Evolutionary conservation across 2,113 vertebrate genomes (phyloP).

Genomic region (Protobothrops mucrosquamatus): DNA sequence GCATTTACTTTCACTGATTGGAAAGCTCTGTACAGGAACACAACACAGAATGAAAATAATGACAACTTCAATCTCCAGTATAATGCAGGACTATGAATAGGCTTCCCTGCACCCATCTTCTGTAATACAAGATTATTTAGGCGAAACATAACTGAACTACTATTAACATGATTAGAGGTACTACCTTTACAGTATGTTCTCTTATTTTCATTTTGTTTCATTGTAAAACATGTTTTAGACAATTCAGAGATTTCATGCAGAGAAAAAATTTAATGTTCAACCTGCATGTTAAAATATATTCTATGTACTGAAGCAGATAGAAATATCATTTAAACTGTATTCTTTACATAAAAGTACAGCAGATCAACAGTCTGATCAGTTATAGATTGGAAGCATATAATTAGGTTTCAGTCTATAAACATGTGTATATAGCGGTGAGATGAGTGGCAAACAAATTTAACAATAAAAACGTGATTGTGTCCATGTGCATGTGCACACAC

Average conservation of each 20-base stretch:
- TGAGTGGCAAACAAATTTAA: background rate
- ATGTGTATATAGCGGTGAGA: background rate
- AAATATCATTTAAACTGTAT: slow-evolving; percentile 72
- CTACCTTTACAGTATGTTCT: slow-evolving; percentile 65
- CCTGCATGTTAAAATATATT: slow-evolving; percentile 64
- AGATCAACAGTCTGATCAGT: slow-evolving; percentile 22
- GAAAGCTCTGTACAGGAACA: slow-evolving; percentile 26
- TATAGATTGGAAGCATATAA: background rate
- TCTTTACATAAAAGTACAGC: slow-evolving; percentile 66
- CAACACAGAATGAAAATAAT: slow-evolving; percentile 24
- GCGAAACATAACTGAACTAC: slow-evolving; percentile 55
- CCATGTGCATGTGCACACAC: background rate
- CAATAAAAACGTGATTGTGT: background rate
- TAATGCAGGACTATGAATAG: slow-evolving; percentile 19
- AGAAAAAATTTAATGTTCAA: slow-evolving; percentile 66
- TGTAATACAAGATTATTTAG: slow-evolving; percentile 35
- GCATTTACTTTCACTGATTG: slow-evolving; percentile 35
- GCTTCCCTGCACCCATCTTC: slow-evolving; percentile 31
- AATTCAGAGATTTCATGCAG: slow-evolving; percentile 70
- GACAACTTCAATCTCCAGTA: slow-evolving; percentile 21
- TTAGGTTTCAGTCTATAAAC: background rate
- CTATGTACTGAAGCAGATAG: slow-evolving; percentile 70
- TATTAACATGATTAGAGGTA: slow-evolving; percentile 67
- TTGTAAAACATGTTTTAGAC: slow-evolving; percentile 70
- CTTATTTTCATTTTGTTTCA: slow-evolving; percentile 71